These are phyloP conservation scores for Galeopterus variegatus DNA, from an alignment of 2,113 vertebrate genomes.

Conservation along the genomic window DNA sequence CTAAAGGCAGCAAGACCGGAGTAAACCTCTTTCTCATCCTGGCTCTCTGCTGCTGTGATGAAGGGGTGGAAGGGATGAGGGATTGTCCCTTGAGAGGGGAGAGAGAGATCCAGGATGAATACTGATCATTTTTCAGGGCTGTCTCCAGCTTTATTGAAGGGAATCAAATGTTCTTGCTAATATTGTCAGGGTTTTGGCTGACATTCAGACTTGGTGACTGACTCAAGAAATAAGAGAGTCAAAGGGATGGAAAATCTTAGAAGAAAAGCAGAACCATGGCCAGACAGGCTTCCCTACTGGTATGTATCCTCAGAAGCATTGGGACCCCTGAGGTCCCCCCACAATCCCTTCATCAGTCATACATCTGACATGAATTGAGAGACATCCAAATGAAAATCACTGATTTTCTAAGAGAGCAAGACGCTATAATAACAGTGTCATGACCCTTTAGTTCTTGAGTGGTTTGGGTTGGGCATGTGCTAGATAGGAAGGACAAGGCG, in stretches of 20 bases:
- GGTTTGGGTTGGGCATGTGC: background rate
- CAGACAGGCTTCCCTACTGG: background rate
- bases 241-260: background rate
- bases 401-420: background rate
- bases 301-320: background rate
- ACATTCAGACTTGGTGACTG: slow-evolving; percentile 68
- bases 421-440: background rate
- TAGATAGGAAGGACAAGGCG: background rate
- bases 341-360: background rate
- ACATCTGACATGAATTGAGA: background rate
- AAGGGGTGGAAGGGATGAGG: background rate
- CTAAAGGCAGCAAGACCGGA: background rate
- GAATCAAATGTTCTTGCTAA: slow-evolving; percentile 72
- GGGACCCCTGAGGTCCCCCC: background rate
- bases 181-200: slow-evolving; percentile 57
- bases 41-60: background rate
- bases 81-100: background rate
- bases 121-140: background rate
- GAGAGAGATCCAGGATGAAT: background rate
- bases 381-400: background rate
- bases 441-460: background rate
- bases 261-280: background rate
- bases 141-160: slow-evolving; percentile 43
- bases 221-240: slow-evolving; percentile 66
- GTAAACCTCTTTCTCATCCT: background rate